A percentile compares a stretch with the other conserved stretches of the same genome.
Conservation (phyloP, 92 coral and sea anemone species). For the Siderastrea siderea region DNA sequence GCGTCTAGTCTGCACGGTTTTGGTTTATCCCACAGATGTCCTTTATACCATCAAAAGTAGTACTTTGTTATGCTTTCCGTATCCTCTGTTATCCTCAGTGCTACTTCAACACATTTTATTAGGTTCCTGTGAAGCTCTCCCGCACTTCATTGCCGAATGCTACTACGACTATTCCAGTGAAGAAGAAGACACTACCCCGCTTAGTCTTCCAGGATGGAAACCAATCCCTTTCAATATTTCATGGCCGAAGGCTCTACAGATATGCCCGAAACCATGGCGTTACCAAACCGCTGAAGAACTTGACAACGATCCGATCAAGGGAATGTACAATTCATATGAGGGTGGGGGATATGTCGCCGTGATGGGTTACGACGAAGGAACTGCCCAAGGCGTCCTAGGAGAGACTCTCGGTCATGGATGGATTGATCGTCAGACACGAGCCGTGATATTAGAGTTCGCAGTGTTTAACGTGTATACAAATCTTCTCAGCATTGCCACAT, state of each 20-base stretch:
- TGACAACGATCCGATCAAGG: constrained; percentile 19
- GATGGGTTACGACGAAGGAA: constrained; percentile 54
- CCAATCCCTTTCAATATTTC: constrained; percentile 27
- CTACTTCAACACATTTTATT: no score
- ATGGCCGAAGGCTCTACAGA: constrained; percentile 33
- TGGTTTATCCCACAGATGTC: no score
- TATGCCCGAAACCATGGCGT: constrained; percentile 69
- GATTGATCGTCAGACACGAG: constrained; percentile 64
- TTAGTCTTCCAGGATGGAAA: constrained; percentile 56
- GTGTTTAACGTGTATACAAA: constrained; percentile 55
- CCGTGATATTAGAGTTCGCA: constrained; percentile 50
- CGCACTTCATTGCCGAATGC: background rate
- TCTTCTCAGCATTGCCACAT: constrained; percentile 32
- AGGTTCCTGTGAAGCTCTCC: constrained; percentile 9
- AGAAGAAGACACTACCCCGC: constrained; percentile 18
- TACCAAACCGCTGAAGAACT: constrained; percentile 21
- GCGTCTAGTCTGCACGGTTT: no score
- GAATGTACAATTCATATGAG: constrained; percentile 10
- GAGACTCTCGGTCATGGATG: constrained; percentile 36
- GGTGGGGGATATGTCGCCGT: constrained; percentile 62
- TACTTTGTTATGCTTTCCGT: no score
- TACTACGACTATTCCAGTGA: constrained; percentile 5
- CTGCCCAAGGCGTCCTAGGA: constrained; percentile 25
- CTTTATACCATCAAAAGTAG: no score
- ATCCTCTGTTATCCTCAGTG: background rate